Evolutionary conservation across 2,888 invertebrate species (phyloP), one percentile per base, ranked within the genome.

Genomic region (Tipula helvola): DNA sequence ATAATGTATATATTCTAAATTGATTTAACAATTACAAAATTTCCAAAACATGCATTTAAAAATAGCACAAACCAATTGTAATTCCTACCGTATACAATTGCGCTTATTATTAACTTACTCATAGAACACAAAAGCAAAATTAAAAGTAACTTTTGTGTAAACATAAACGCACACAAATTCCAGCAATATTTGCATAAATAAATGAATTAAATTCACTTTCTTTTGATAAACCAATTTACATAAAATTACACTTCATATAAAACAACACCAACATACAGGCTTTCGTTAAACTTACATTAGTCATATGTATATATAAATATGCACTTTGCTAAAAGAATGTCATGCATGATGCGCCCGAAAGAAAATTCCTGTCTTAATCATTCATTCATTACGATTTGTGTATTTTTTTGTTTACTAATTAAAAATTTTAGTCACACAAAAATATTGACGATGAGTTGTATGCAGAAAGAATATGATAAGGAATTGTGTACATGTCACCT

Each of bases 401-500:
- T 28, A 2, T 28, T 28, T 28, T 28, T 28, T 39, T 39, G 39
- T 39, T 39, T 39, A 39, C 5, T 84, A 84, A 84, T 84, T 84
- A 84, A 39, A 41, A n/a, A 84, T 84, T 39, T 84, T 3, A 2
- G 39, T 39, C 84, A 84, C 84, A 84, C 16, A 84, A 84, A 28
- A 39, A 5, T 39, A 84, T 39, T 84, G 41, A 84, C 36, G 16
- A 84, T 8, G 41, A 84, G 36, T 84, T 28, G 1, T 36, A 84
- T 84, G 83, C 36, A 83, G 36, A 28, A 28, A 28, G 1, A 83
- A 83, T 36, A 83, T 39, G 36, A 83, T 36, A 4, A 83, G 36
- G 36, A 83, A 84, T 84, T 84, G 84, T 85, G 85, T 85, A 85
- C 85, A 85, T 85, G 85, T 85, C 85, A 85, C 85, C 85, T 85